phyloP scores from a whole-genome alignment of 2,113 vertebrate genomes.

The Thamnaconus septentrionalis region DNA sequence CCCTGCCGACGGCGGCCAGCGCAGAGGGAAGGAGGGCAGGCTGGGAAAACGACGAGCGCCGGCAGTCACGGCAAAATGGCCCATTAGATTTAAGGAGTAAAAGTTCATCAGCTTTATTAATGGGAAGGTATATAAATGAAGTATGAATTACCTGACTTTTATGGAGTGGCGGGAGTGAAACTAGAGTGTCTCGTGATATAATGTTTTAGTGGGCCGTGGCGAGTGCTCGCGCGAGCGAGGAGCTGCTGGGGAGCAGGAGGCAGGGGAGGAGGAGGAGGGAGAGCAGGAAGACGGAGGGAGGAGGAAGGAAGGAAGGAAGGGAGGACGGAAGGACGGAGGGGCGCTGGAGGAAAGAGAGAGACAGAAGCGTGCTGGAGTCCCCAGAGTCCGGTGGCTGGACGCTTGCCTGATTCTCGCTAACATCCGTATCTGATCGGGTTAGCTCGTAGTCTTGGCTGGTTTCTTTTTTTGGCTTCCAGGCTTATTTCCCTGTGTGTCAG shows the following conservation, averaged over 20 bases:
- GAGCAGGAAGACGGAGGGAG: constrained; percentile 19
- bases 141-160: constrained; percentile 78
- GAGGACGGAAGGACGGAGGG: neutral
- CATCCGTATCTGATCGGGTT: constrained; percentile 74
- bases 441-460: constrained; percentile 62
- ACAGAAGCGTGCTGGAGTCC: constrained; percentile 64
- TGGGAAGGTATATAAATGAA: constrained; percentile 75
- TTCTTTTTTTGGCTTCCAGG: constrained; percentile 63
- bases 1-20: constrained; percentile 28
- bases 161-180: constrained; percentile 73
- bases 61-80: constrained; percentile 68
- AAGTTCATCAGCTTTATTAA: constrained; percentile 79
- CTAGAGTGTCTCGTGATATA: constrained; percentile 72
- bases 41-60: constrained; percentile 32
- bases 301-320: constrained; percentile 9
- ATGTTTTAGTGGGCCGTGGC: constrained; percentile 71
- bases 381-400: constrained; percentile 69
- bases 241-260: constrained; percentile 41
- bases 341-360: constrained; percentile 14
- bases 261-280: constrained; percentile 41
- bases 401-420: constrained; percentile 75
- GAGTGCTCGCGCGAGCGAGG: constrained; percentile 66
- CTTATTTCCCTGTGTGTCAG: constrained; percentile 68
- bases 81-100: constrained; percentile 75
- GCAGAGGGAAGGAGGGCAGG: constrained; percentile 30